phyloP scores from a whole-genome alignment of 1,140 invertebrate genomes.

The Conus ventricosus region DNA sequence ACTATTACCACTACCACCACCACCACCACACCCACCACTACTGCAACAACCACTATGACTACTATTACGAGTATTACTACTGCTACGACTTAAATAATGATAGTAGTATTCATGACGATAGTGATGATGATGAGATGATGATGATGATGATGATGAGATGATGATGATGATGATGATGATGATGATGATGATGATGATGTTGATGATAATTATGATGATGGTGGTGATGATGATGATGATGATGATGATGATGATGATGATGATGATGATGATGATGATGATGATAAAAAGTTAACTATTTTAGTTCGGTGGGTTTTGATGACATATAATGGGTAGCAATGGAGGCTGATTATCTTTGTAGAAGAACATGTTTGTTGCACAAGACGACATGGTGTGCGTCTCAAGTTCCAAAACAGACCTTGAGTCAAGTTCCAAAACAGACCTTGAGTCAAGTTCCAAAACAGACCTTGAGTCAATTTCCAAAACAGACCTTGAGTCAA shows the following conservation, averaged over 20 bases:
- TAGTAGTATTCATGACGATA: neutral
- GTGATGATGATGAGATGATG: constrained; percentile 10
- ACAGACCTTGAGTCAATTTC: no score
- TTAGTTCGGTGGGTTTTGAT: neutral
- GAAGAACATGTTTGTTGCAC: no score
- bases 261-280: constrained; percentile 16
- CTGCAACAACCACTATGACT: no score
- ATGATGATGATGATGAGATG: constrained; percentile 16
- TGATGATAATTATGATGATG: constrained; percentile 1
- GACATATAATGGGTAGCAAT: no score
- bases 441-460: no score
- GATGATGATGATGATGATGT: constrained; percentile 10
- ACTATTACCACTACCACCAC: neutral
- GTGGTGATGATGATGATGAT: neutral
- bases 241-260: constrained; percentile 3
- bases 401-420: no score
- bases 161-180: constrained; percentile 16
- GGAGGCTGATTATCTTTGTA: no score
- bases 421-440: no score
- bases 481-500: no score
- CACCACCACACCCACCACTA: no score
- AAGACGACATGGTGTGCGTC: no score
- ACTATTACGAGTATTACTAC: neutral
- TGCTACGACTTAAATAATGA: neutral
- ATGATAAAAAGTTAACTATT: neutral